Base-by-base conservation (phyloP, 2,797 vertebrate species). In the Gobionotothen gibberifrons region DNA sequence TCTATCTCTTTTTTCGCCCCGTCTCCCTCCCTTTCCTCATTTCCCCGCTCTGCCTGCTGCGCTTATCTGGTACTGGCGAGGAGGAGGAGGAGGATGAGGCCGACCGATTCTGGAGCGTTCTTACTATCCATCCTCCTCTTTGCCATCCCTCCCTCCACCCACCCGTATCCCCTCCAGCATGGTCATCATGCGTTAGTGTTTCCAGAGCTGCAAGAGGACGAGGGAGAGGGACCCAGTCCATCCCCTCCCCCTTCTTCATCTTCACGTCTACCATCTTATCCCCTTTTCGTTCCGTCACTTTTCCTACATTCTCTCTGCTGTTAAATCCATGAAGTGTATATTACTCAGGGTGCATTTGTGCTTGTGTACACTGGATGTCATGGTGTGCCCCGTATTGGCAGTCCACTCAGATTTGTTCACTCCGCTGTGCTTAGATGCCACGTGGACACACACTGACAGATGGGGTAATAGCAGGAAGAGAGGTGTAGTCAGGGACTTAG, bases 101-200 rank as follows among this genome's bases (percentile, higher is more conserved):
- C 55, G 79, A 65, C 68, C 36, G 61, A 82, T 87, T 87, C 85
- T 83, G 67, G 75, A 82, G 72, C 53, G 56, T 82, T 81, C 72
- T 76, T 51, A 73, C 76, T 74, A 36, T 88, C 62, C 74, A 79
- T 79, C 85, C 59, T 81, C 52, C 55, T 56, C 51, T 54, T 51
- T 26, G 17, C 69, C 81, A 56, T 61, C 76, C 72, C 52, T 75
- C 51, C 62, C 82, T 86, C 74, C 81, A 73, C 74, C 74, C 84
- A 61, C 59, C 78, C 68, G 15, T 55, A 44, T 74, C 65, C 86
- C 92, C 90, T 81, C 77, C 74, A 88, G 90, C 71, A 79, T 69
- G 90, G 90, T 93, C 91, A 81, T 78, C 73, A 73, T 67, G 83
- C 13, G 72, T 93, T 90, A 93, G 60, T 68, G 75, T 77, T 72